These are phyloP conservation scores for Solea solea DNA, from an alignment of 2,113 vertebrate species.

Conservation along the genomic window DNA sequence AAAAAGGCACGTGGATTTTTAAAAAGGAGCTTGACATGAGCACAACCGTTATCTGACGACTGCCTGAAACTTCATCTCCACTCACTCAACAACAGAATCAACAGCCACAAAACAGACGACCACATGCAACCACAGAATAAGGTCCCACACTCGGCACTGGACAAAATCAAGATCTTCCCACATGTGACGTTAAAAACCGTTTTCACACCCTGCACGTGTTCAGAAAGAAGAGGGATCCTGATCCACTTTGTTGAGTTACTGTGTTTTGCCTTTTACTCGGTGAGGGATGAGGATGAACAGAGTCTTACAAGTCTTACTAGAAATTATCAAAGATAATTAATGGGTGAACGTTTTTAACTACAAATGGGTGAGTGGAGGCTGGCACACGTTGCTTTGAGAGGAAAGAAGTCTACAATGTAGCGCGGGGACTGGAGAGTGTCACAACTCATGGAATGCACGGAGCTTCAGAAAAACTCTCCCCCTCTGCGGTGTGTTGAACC, in stretches of 20 bases:
- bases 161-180: constrained; percentile 39
- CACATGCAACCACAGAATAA: constrained; percentile 70
- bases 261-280: constrained; percentile 29
- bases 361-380: constrained; percentile 36
- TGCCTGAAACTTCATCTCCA: constrained; percentile 38
- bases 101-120: constrained; percentile 55
- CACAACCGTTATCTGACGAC: constrained; percentile 22
- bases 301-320: constrained; percentile 18
- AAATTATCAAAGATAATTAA: constrained; percentile 37
- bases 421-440: constrained; percentile 1
- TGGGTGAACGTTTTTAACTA: constrained; percentile 37
- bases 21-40: constrained; percentile 44
- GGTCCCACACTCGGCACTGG: constrained; percentile 39
- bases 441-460: constrained; percentile 86
- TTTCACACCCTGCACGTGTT: constrained; percentile 15
- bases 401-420: constrained; percentile 14
- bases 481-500: constrained; percentile 91
- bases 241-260: background rate
- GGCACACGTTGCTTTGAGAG: constrained; percentile 33
- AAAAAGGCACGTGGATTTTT: constrained; percentile 73
- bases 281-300: constrained; percentile 19
- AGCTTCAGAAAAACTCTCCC: constrained; percentile 90
- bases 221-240: constrained; percentile 17
- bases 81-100: constrained; percentile 49
- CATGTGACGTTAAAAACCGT: constrained; percentile 23